Evolutionary conservation across 2,797 vertebrate genomes (phyloP).

Genomic region (Coregonus ussuriensis): DNA sequence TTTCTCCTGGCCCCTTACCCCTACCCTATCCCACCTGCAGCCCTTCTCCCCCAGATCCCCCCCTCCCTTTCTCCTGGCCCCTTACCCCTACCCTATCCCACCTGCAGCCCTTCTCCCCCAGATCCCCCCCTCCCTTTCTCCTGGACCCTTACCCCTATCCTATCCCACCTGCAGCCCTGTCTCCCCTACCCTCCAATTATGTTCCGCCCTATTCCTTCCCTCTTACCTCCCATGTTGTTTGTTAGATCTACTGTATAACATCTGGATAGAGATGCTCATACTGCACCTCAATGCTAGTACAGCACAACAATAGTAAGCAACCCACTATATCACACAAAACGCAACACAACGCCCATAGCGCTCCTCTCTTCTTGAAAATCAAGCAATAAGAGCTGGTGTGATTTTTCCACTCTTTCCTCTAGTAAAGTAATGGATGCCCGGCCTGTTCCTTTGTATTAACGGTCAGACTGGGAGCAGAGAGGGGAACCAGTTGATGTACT

Average conservation of each 20-base stretch:
- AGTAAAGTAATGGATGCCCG: conserved; percentile 25
- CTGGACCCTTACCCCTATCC: background rate
- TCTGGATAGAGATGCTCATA: background rate
- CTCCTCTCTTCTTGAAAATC: background rate
- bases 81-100: background rate
- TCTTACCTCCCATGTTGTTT: background rate
- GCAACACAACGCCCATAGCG: background rate
- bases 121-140: conserved; percentile 5
- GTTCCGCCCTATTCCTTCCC: conserved; percentile 1
- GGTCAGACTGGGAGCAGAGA: conserved; percentile 17
- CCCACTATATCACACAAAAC: background rate
- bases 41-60: conserved; percentile 26
- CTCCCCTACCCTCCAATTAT: background rate
- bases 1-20: background rate
- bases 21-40: background rate
- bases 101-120: conserved; percentile 22
- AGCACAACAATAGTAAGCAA: background rate
- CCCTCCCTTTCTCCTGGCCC: background rate
- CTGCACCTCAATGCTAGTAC: background rate
- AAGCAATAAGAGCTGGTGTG: conserved; percentile 12
- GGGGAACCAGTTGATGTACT: conserved; percentile 19
- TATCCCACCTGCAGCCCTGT: background rate
- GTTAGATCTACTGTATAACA: background rate
- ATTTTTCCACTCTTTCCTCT: conserved; percentile 16
- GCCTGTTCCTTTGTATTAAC: conserved; percentile 29